Evolutionary conservation across 2,113 vertebrate species (phyloP), one percentile per base, ranked within the genome.

Genomic region (Heliornis fulica): DNA sequence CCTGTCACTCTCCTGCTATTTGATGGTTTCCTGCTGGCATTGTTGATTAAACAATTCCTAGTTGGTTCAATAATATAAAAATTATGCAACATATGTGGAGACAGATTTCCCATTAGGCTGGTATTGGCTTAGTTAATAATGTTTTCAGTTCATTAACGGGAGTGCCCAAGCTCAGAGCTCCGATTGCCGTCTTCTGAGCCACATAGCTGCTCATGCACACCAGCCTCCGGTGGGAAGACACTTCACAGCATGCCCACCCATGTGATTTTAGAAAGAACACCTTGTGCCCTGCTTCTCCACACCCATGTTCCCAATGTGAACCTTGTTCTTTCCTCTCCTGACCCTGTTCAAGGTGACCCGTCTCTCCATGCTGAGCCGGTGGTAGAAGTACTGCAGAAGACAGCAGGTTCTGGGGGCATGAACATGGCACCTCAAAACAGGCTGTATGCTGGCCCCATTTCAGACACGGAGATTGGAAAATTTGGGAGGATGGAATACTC

Each of bases 41-140:
- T 93, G 86, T 93, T 94, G 91, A 96, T 92, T 90, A 92, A 95
- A 91, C 80, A 81, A 36, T 88, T 85, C 72, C 65, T 75, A 15
- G 70, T 46, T 83, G 51, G 34, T 77, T 88, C 64, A 78, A 11
- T 80, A 77, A 81, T 83, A 80, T 7, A 65, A 83, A 83, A 93
- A 69, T 57, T 6, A 1, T 6, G 18, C 51, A 66, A 15, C 54
- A 48, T 90, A 83, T 50, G 59, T 6, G 1, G 34, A 83, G 71
- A 59, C 80, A 86, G 64, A 71, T 87, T 93, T 94, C 90, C 85
- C 85, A 29, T 78, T 81, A 83, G 76, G 38, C 60, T 94, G 53
- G 12, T 81, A 34, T 66, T 90, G 88, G 60, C 93, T 88, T 46
- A 63, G 63, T 85, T 90, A 57, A 71, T 78, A 26, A 68, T 34